Evolutionary conservation across 2,113 vertebrate species (phyloP), one percentile per base, ranked within the genome.

Genomic region (Dicrurus megarhynchus): DNA sequence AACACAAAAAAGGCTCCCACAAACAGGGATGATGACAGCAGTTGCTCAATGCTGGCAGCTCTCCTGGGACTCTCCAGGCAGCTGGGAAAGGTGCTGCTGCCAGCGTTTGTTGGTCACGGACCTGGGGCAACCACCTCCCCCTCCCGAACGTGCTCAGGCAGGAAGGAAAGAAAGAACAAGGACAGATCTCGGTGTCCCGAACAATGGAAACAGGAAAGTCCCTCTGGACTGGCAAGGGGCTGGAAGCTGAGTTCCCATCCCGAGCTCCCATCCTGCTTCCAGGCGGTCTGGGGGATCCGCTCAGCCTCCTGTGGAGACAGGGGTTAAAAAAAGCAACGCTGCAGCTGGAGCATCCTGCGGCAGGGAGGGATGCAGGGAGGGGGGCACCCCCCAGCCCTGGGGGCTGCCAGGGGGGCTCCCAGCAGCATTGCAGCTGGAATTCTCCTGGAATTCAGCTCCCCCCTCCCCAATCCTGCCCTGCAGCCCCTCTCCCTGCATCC

Each of bases 181-280:
- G 81, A 87, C 63, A 63, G 93, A 90, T 26, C 74, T 52, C 18
- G 8, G 78, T 9, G n/a, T 83, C 61, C 61, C 4, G 61, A 87
- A 71, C 61, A 91, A 91, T 18, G 84, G 10, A 61, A 95, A 79
- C 87, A 91, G 95, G 92, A 89, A 95, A 91, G 42, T 33, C 56
- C 73, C 65, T 61, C 20, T 13, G 3, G 11, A 35, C 39, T 80
- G 60, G 37, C 13, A 16, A 42, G 50, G 69, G 60, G 61, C 67
- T 56, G 18, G 49, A 56, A 30, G 47, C 47, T 69, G 7, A 87
- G 69, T n/a, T 30, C 53, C 44, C 18, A 21, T 28, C 47, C 47
- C 16, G 20, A 53, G 35, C 35, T 33, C 20, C 13, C 21, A 6
- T 61, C 56, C 52, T 39, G n/a, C n/a, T n/a, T n/a, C n/a, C n/a